Evolutionary conservation across 2,888 invertebrate genomes (phyloP).

Genomic region (Digitonthophagus gazella): DNA sequence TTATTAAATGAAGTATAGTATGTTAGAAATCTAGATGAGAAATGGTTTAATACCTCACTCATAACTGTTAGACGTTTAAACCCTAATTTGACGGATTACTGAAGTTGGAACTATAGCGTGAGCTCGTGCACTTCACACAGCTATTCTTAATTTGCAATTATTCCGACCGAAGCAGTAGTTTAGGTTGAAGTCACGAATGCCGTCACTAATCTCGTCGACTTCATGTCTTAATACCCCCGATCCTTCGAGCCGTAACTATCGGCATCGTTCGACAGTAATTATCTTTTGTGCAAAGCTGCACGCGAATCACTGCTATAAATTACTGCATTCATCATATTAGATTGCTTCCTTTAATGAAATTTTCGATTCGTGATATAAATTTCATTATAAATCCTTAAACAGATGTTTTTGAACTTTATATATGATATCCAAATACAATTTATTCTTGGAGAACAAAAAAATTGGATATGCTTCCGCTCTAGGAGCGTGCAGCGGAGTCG

Average conservation of each 20-base stretch:
- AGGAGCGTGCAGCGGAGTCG: constrained; percentile 16
- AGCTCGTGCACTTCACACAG: not conserved
- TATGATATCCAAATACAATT: not conserved
- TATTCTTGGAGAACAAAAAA: not conserved
- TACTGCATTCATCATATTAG: too few relatives aligned
- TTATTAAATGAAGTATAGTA: too few relatives aligned
- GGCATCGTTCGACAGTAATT: not conserved
- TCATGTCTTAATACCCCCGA: not conserved
- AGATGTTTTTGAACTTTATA: too few relatives aligned
- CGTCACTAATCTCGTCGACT: not conserved
- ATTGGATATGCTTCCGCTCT: not conserved
- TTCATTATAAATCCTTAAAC: too few relatives aligned
- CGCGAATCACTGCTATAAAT: not conserved
- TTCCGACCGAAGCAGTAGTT: not conserved
- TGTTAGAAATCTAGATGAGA: too few relatives aligned
- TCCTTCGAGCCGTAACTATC: not conserved
- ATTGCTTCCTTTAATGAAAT: too few relatives aligned
- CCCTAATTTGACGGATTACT: not conserved
- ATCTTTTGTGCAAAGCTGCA: not conserved
- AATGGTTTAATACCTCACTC: too few relatives aligned
- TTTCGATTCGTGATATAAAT: too few relatives aligned
- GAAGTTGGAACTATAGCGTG: not conserved
- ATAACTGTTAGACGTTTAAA: too few relatives aligned
- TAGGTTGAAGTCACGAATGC: not conserved
- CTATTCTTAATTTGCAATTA: not conserved